Evolutionary conservation across 2,888 invertebrate genomes (phyloP), one percentile per base, ranked within the genome.

Genomic region (Gymnosoma rotundatum): DNA sequence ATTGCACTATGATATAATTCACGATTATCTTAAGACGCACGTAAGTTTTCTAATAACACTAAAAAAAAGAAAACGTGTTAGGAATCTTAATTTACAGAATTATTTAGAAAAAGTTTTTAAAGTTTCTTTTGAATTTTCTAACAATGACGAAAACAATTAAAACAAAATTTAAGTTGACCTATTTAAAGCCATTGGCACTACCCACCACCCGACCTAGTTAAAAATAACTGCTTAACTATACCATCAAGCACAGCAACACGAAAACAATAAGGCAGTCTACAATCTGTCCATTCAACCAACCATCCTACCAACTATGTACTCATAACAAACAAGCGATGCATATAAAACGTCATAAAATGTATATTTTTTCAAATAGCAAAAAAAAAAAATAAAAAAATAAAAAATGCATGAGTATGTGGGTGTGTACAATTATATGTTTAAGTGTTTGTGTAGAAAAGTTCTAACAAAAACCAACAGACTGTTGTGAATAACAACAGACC

Each of bases 381-480:
- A 38, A 38, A 8, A 38, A 38, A 4, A 38, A 38, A 4, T 7
- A 38, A 9, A 38, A 9, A 38, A 4, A 38, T 38, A 38, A 38
- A 38, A 38, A 42, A 12, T 69, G 32, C 45, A 45, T 52, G 20
- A 50, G 45, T 70, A 3, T 32, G 12, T 56, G n/a, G 56, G 36
- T 58, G 20, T 21, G 18, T 60, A n/a, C 38, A 16, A 50, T 16
- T 52, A 18, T 63, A n/a, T 66, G 25, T 10, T 25, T 48, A 10
- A 9, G 32, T 58, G 21, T 69, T 32, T 56, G 66, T 45, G 48
- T 48, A 16, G 50, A 32, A 61, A 54, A 61, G 52, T 69, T 69
- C 16, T 52, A 69, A 61, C 18, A 73, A 78, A 82, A 76, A 72
- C 32, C 63, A 79, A 78, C 83, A 80, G 76, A 80, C 83, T 76